Base-by-base conservation (phyloP, 2,797 vertebrate species). In the Pseudochromis fuscus region DNA sequence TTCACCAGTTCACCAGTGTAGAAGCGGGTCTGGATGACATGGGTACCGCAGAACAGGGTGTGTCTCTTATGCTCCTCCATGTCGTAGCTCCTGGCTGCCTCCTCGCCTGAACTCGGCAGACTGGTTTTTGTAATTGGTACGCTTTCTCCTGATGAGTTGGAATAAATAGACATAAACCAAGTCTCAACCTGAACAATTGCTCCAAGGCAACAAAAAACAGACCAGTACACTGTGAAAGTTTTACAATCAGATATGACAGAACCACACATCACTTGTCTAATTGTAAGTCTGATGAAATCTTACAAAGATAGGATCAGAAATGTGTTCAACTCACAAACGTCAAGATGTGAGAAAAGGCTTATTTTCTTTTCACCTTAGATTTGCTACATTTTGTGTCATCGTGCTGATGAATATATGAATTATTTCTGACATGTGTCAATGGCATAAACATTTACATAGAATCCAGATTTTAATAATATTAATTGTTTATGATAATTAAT, bases 41-140 rank as follows among this genome's bases (percentile, higher is more conserved):
- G 94, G 7, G 97, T 98, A n/a, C 98, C 98, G 79, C 98, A 99
- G 90, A 97, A 99, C 64, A 99, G 90, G 0, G 96, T 98, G 88
- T 98, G 95, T 37, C 96, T 93, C 75, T 95, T 96, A 77, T 99
- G 97, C 52, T 91, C 95, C 66, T 98, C 97, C 0, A 91, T 93
- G 40, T 84, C 87, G 82, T 97, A 98, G 23, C 84, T 80, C 35
- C 77, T 81, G 13, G 80, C 84, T 9, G 92, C 94, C 9, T 92
- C 95, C 28, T 69, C 72, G 1, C 93, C 94, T 25, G 95, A 94
- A 83, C 95, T 94, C 38, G 97, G 96, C 67, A 99, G 93, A 86
- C 95, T 96, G 45, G 96, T 98, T 90, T 99, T 99, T 35, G 97
- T 99, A 44, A 99, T 96, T 4, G 98, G 97, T 73, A 99, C 96